Evolutionary conservation across 1,140 invertebrate genomes (phyloP).

Genomic region (Drosophila ironensis): DNA sequence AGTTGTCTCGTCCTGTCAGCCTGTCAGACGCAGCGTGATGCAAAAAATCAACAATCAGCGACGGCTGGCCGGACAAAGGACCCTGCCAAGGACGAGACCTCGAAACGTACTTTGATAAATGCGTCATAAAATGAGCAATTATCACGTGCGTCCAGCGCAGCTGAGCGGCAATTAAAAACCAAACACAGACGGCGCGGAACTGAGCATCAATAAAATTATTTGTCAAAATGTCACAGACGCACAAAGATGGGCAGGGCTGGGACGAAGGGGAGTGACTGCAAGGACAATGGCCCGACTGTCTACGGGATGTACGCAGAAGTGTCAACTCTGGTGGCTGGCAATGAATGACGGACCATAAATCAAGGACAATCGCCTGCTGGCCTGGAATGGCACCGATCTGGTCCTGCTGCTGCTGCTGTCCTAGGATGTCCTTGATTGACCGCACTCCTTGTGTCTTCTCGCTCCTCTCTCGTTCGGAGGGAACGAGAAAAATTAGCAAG

Average conservation of each 20-base stretch:
- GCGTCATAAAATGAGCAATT: constrained; percentile 62
- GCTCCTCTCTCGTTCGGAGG: neutral
- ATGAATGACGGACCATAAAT: constrained; percentile 53
- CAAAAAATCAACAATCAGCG: constrained; percentile 29
- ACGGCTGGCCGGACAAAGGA: constrained; percentile 35
- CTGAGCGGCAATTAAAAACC: constrained; percentile 54
- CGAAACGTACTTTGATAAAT: constrained; percentile 53
- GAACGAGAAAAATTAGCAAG: constrained; percentile 31
- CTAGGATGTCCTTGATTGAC: constrained; percentile 57
- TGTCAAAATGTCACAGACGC: constrained; percentile 55
- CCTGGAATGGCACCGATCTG: neutral
- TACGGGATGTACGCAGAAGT: constrained; percentile 42
- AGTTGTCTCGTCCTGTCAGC: neutral
- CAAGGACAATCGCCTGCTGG: constrained; percentile 43
- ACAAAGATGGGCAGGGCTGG: neutral
- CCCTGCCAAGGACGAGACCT: constrained; percentile 33
- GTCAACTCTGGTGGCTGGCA: constrained; percentile 54
- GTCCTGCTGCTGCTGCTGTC: neutral
- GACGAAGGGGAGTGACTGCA: constrained; percentile 24
- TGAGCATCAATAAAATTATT: constrained; percentile 62
- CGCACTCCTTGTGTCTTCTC: constrained; percentile 21
- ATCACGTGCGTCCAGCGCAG: constrained; percentile 53
- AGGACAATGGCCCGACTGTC: constrained; percentile 26
- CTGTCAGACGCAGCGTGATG: constrained; percentile 48
- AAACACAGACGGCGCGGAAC: constrained; percentile 44